These are phyloP conservation scores for Sturnus vulgaris DNA, from an alignment of 2,113 vertebrate genomes.

Conservation along the genomic window DNA sequence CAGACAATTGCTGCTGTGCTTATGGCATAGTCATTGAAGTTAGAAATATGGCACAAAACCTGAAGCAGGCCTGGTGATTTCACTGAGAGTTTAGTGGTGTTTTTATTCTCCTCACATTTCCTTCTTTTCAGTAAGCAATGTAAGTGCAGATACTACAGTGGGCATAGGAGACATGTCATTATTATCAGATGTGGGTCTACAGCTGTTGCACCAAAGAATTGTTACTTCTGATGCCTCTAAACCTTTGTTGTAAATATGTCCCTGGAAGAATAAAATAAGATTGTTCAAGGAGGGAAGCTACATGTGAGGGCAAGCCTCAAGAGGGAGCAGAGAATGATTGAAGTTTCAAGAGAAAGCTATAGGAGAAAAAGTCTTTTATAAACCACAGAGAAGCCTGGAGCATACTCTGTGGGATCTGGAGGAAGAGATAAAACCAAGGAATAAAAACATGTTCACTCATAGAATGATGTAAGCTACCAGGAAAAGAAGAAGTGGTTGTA, in stretches of 20 bases:
- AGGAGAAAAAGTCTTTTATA: slow-evolving; percentile 24
- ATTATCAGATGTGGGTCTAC: not conserved
- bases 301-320: slow-evolving; percentile 5
- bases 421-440: slow-evolving; percentile 4
- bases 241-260: slow-evolving; percentile 14
- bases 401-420: slow-evolving; percentile 3
- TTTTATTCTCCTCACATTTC: not conserved
- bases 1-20: not conserved
- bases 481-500: not conserved
- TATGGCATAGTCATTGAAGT: not conserved
- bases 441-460: not conserved
- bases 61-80: not conserved
- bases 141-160: not conserved
- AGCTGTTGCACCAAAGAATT: not conserved
- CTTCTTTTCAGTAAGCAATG: not conserved
- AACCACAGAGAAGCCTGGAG: slow-evolving; percentile 23
- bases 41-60: not conserved
- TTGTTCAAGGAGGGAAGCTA: slow-evolving; percentile 8
- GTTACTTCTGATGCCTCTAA: not conserved
- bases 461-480: not conserved
- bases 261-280: not conserved
- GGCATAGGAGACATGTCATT: not conserved
- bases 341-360: slow-evolving; percentile 23
- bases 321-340: not conserved
- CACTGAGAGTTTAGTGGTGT: not conserved